phyloP scores from a whole-genome alignment of 1,140 invertebrate species.

The Drosophila persimilis region DNA sequence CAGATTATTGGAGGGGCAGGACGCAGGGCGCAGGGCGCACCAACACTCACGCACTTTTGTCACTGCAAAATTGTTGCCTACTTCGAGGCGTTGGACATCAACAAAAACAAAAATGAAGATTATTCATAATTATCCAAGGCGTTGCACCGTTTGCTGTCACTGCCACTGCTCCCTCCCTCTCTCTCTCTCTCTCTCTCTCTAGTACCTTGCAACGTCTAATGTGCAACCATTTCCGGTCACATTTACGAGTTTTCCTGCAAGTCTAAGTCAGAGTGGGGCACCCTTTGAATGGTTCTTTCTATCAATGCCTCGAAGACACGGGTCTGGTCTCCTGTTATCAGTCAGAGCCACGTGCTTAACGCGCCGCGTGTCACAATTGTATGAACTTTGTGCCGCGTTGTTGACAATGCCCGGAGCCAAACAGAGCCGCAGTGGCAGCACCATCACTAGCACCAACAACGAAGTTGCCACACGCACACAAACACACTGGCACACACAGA shows the following conservation, averaged over 20 bases:
- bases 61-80: conserved; percentile 1
- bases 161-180: too few relatives aligned
- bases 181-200: too few relatives aligned
- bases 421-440: conserved; percentile 41
- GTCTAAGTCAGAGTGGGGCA: too few relatives aligned
- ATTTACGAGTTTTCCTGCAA: too few relatives aligned
- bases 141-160: too few relatives aligned
- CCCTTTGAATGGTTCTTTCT: neutral
- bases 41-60: conserved; percentile 1
- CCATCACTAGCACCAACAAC: conserved; percentile 38
- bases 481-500: conserved; percentile 14
- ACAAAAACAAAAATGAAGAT: neutral
- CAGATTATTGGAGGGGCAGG: neutral
- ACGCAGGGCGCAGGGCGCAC: neutral
- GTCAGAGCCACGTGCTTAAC: conserved; percentile 78
- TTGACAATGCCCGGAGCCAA: conserved; percentile 73
- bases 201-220: too few relatives aligned
- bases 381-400: conserved; percentile 73
- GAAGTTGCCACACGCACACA: conserved; percentile 55
- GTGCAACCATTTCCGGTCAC: too few relatives aligned
- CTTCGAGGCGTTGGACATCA: neutral
- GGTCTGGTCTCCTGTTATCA: conserved; percentile 48
- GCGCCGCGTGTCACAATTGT: conserved; percentile 79
- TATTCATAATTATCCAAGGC: neutral
- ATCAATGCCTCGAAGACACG: too few relatives aligned